These are phyloP conservation scores for Lineus longissimus DNA, from an alignment of 1,140 invertebrate genomes.

Conservation along the genomic window DNA sequence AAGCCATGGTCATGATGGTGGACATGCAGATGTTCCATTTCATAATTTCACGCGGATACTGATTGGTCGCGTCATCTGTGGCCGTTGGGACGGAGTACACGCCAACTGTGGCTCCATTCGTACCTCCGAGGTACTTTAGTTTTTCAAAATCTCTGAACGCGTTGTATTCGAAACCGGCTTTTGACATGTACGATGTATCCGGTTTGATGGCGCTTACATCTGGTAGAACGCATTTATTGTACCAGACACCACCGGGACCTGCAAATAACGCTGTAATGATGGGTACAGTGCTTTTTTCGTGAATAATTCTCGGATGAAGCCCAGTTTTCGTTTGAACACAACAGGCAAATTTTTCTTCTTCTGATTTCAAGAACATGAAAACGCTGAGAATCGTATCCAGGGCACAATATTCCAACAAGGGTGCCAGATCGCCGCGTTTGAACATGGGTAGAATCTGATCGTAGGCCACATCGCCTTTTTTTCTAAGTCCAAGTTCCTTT, in stretches of 20 bases:
- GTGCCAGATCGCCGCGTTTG: neutral
- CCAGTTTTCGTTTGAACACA: neutral
- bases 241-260: neutral
- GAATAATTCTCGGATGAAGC: neutral
- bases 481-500: neutral
- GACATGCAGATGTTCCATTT: neutral
- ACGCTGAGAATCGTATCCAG: neutral
- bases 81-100: neutral
- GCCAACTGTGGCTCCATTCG: neutral
- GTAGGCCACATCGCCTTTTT: conserved; percentile 1
- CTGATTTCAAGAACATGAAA: neutral
- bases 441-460: neutral
- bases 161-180: neutral
- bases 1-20: neutral
- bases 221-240: neutral
- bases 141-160: neutral
- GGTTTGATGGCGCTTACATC: neutral
- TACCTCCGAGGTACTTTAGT: neutral
- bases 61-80: neutral
- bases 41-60: neutral
- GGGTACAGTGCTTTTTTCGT: neutral
- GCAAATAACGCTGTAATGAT: neutral
- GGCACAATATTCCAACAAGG: neutral
- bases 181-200: neutral
- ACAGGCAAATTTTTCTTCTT: conserved; percentile 1